Evolutionary conservation across 2,113 vertebrate genomes (phyloP).

Genomic region (Atractosteus spatula): DNA sequence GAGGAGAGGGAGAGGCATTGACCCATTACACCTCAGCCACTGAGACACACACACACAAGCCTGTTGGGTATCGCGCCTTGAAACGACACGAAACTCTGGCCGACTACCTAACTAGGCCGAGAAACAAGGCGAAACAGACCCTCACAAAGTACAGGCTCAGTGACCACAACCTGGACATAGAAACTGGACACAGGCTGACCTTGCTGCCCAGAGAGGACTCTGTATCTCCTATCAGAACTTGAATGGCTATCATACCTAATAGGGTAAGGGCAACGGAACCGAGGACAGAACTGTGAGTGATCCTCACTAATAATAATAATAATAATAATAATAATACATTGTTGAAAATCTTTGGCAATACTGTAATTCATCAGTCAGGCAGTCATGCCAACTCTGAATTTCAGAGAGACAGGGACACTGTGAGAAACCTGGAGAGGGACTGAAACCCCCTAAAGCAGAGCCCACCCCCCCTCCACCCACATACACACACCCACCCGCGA

Average conservation of each 20-base stretch:
- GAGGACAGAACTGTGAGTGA: too few relatives aligned
- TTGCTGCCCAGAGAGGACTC: slow-evolving; percentile 12
- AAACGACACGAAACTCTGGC: slow-evolving; percentile 6
- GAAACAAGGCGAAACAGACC: neutral
- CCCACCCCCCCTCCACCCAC: neutral
- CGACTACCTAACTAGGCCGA: slow-evolving; percentile 21
- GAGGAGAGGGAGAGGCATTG: neutral
- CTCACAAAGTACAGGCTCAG: too few relatives aligned
- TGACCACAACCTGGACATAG: neutral
- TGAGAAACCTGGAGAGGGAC: too few relatives aligned
- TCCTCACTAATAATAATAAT: too few relatives aligned
- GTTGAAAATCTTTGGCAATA: neutral
- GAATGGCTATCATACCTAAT: too few relatives aligned
- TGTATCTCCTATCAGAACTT: slow-evolving; percentile 11
- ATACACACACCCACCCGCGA: slow-evolving; percentile 55
- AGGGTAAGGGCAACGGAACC: too few relatives aligned
- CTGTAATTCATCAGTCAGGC: neutral
- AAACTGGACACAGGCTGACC: neutral
- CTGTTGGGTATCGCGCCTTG: neutral
- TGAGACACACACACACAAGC: neutral
- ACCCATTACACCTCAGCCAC: too few relatives aligned
- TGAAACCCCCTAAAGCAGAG: neutral
- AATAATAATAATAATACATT: too few relatives aligned
- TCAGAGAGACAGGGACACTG: too few relatives aligned
- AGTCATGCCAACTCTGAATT: neutral